A percentile compares a stretch with the other conserved stretches of the same genome.
These are phyloP conservation scores for Hydropotes inermis DNA, from an alignment of 2,113 vertebrate species.

Conservation along the genomic window DNA sequence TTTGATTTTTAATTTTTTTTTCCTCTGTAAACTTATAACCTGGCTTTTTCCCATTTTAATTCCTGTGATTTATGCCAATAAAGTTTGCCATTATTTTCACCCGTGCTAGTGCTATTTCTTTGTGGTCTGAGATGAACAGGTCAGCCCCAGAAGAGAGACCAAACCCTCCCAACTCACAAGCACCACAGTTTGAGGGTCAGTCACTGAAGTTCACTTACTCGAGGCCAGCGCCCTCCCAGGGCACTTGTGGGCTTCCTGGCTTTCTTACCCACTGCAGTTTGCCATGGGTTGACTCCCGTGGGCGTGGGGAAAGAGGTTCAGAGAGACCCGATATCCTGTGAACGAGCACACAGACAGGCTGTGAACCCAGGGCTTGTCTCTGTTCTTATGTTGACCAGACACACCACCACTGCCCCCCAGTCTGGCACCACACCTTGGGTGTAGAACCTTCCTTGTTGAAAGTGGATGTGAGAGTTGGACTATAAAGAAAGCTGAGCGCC, in stretches of 20 bases:
- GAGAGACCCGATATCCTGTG: neutral
- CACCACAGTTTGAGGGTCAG: neutral
- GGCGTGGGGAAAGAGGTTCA: neutral
- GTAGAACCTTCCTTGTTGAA: neutral
- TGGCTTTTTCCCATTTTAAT: constrained; percentile 73
- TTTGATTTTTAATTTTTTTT: constrained; percentile 59
- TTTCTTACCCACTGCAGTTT: neutral
- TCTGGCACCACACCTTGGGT: neutral
- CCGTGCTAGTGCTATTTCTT: neutral
- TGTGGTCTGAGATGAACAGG: neutral
- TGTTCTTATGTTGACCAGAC: neutral
- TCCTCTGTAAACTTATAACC: constrained; percentile 72
- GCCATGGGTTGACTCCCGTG: neutral
- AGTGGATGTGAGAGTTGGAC: neutral
- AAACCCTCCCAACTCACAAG: neutral
- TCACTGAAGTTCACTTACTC: neutral
- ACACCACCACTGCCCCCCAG: neutral
- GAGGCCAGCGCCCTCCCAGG: neutral
- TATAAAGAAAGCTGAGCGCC: neutral
- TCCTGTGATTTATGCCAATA: constrained; percentile 88
- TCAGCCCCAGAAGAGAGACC: neutral
- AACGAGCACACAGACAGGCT: neutral
- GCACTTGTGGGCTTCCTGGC: neutral
- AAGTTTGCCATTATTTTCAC: constrained; percentile 82
- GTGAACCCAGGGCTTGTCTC: neutral